Conservation (phyloP, 2,797 vertebrate genomes). For the Buceros bicornis region DNA sequence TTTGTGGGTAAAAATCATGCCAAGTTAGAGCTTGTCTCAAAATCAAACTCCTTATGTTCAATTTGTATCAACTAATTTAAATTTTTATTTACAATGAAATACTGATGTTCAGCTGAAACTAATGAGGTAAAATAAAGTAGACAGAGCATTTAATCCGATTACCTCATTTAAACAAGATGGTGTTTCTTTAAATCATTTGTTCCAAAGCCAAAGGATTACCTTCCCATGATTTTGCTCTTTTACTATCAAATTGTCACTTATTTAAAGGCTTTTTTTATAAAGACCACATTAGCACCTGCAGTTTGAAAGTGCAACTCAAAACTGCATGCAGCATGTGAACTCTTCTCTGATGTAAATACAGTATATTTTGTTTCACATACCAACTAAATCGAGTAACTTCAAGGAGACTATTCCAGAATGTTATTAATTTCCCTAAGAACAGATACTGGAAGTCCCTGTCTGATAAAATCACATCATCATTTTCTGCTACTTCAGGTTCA, state of each 20-base stretch:
- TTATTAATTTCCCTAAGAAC: neutral
- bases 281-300: neutral
- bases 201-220: neutral
- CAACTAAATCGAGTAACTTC: neutral
- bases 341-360: neutral
- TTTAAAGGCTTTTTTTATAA: neutral
- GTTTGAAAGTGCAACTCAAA: neutral
- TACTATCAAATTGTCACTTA: neutral
- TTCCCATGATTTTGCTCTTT: neutral
- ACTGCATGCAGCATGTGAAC: neutral
- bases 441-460: neutral
- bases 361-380: neutral
- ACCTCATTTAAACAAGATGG: neutral
- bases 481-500: neutral
- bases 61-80: neutral
- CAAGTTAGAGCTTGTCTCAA: neutral
- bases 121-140: neutral
- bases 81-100: neutral
- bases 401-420: neutral
- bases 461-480: neutral
- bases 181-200: neutral
- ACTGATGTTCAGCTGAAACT: neutral
- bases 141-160: neutral
- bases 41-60: neutral
- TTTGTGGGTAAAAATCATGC: neutral